Evolutionary conservation across 2,888 invertebrate species (phyloP), one percentile per base, ranked within the genome.

Genomic region (Chrysolina oricalcia): DNA sequence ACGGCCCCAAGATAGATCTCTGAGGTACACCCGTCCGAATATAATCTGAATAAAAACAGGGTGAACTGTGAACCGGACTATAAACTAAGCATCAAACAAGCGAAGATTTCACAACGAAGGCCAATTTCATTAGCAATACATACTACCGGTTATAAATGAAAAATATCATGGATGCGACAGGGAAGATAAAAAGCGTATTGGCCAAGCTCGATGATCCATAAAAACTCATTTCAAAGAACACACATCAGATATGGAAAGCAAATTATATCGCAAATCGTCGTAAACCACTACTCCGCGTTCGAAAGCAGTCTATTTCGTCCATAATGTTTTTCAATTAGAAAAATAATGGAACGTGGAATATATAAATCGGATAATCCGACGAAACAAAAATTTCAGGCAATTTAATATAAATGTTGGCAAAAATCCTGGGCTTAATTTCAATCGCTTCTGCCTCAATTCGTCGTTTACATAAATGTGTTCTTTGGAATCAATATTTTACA

Each of bases 391-490:
- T 74, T 74, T 59, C 70, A 66, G 70, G 64, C 66, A 74, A 70
- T 70, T 74, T 59, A 70, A 70, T 74, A 48, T 59, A 74, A 74
- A 70, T 66, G 70, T 70, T 74, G 48, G 56, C 70, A 65, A 46
- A 73, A 70, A 70, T 74, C 66, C 74, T 48, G 43, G 70, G 70
- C 65, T 74, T 74, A 74, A 70, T 74, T 74, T 66, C 74, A 74
- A 74, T 74, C 73, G 56, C 66, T 66, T 48, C 66, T 48, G 19
- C 66, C 64, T 66, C 65, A 66, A 48, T 74, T 70, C 56, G 70
- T 56, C 66, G 74, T 59, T 70, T 70, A 70, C 66, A 74, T 59
- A 35, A 59, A 59, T 59, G 35, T 35, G 35, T 59, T 59, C 23
- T 59, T 35, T n/a, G 9, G 15, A 35, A 35, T 35, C 59, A 59